Base-by-base conservation (phyloP, 2,797 vertebrate genomes). In the Falco berigora region DNA sequence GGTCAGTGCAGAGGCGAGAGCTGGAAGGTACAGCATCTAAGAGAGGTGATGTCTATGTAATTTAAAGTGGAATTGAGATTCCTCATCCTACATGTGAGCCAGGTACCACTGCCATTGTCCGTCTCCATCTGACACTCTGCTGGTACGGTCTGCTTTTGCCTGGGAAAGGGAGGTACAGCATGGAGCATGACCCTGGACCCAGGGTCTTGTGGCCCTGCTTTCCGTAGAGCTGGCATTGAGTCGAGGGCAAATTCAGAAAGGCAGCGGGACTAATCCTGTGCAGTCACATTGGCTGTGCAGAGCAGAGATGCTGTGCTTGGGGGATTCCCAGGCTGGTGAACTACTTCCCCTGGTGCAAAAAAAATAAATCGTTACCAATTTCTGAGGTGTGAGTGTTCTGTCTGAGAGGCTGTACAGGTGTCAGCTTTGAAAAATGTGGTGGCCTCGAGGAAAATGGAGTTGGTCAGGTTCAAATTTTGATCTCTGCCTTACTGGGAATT, bases 1-100 rank as follows among this genome's bases (percentile, higher is more conserved):
- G 21, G 44, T 50, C 22, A 19, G 71, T 21, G 49, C 27, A 15
- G 12, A 72, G 50, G 42, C 0, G 7, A 38, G 47, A 83, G n/a
- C 38, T 59, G 30, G 34, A 58, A 89, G 67, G 17, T 40, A 4
- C n/a, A 21, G 47, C 14, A 47, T n/a, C n/a, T 0, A 5, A 40
- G 64, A 42, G 64, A 42, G 34, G 40, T 8, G 18, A 7, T 11
- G 10, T 27, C 64, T 52, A 0, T n/a, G 14, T 10, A 5, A 15
- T 63, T 58, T 30, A 18, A 58, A 25, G 27, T 17, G 15, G 53
- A 53, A 9, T 10, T 72, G 71, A 62, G 71, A 42, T 27, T 47
- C n/a, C 36, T 49, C 0, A 0, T 47, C 10, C 4, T 36, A 7
- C 1, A 0, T 20, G 47, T 0, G 0, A 28, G 22, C 74, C 10